These are phyloP conservation scores for Molanna angustata DNA, from an alignment of 2,888 invertebrate species.

Conservation along the genomic window DNA sequence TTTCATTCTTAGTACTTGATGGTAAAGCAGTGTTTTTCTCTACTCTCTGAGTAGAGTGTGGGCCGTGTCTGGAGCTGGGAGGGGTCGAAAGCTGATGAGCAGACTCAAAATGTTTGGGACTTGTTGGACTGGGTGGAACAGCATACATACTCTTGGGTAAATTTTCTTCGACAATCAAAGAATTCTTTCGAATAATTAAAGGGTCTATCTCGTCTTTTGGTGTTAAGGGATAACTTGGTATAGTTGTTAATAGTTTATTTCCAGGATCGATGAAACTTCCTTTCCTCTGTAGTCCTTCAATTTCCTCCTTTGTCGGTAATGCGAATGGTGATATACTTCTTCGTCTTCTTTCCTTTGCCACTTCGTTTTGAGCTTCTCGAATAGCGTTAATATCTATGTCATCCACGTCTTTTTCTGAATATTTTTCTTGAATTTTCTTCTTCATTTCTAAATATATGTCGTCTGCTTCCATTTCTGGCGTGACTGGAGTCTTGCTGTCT, in stretches of 20 bases:
- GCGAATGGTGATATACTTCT: slow-evolving; percentile 56
- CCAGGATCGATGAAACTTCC: slow-evolving; percentile 53
- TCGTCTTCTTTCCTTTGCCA: slow-evolving; percentile 48
- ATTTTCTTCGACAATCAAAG: slow-evolving; percentile 37
- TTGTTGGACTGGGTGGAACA: slow-evolving; percentile 32
- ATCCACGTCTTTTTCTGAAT: slow-evolving; percentile 47
- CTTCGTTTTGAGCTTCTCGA: slow-evolving; percentile 47
- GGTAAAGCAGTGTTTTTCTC: slow-evolving; percentile 30
- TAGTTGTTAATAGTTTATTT: slow-evolving; percentile 49
- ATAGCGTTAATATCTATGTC: slow-evolving; percentile 50
- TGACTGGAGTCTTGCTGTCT: slow-evolving; percentile 38
- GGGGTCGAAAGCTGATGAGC: slow-evolving; percentile 36
- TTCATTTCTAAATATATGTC: slow-evolving; percentile 52
- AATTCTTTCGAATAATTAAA: slow-evolving; percentile 23
- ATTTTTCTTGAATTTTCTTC: slow-evolving; percentile 47
- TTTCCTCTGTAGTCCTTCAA: slow-evolving; percentile 43
- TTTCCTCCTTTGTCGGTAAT: slow-evolving; percentile 47
- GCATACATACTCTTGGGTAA: slow-evolving; percentile 29
- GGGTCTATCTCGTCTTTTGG: slow-evolving; percentile 41
- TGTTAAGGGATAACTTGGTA: slow-evolving; percentile 42
- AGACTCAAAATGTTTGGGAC: slow-evolving; percentile 15
- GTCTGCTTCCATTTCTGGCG: slow-evolving; percentile 52
- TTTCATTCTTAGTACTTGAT: slow-evolving; percentile 8
- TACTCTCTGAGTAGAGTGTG: slow-evolving; percentile 42
- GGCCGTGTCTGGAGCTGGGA: slow-evolving; percentile 41